Conservation (phyloP, 2,797 vertebrate genomes). For the Megalops cyprinoides region DNA sequence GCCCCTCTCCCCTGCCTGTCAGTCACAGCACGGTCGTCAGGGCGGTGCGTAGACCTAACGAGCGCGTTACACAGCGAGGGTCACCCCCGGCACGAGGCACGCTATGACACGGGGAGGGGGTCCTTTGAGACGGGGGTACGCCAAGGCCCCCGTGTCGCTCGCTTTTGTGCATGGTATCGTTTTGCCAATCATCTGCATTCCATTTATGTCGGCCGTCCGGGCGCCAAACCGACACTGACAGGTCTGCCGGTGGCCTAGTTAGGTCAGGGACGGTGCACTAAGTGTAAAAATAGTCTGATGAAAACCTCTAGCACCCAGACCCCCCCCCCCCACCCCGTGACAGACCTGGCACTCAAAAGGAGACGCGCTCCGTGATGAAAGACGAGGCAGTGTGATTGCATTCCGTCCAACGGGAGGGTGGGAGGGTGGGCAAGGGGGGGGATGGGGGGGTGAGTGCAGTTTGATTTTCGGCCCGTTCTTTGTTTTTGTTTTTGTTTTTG, state of each 20-base stretch:
- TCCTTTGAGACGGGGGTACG: constrained; percentile 62
- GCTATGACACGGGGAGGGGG: constrained; percentile 59
- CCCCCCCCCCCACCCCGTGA: too few species aligned
- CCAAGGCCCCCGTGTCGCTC: constrained; percentile 70
- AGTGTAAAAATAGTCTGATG: constrained; percentile 68
- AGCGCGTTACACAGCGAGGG: constrained; percentile 34
- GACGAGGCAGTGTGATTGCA: constrained; percentile 60
- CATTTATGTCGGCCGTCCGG: constrained; percentile 64
- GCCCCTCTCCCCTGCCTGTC: constrained; percentile 50
- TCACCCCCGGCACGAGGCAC: constrained; percentile 60
- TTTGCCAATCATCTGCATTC: constrained; percentile 78
- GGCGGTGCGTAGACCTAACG: constrained; percentile 54
- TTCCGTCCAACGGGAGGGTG: constrained; percentile 55
- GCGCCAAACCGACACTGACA: constrained; percentile 65
- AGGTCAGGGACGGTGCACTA: constrained; percentile 61
- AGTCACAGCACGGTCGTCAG: constrained; percentile 61
- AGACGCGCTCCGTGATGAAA: constrained; percentile 59
- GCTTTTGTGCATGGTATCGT: constrained; percentile 75
- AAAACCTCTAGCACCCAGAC: constrained; percentile 68
- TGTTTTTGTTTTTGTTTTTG: constrained; percentile 63
- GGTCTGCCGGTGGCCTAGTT: constrained; percentile 73
- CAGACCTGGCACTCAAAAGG: constrained; percentile 63
- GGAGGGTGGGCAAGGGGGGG: constrained; percentile 42
- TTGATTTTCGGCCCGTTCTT: constrained; percentile 67
- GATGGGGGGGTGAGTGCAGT: too few species aligned